These are phyloP conservation scores for Podocnemis expansa DNA, from an alignment of 2,113 vertebrate species.

Conservation along the genomic window DNA sequence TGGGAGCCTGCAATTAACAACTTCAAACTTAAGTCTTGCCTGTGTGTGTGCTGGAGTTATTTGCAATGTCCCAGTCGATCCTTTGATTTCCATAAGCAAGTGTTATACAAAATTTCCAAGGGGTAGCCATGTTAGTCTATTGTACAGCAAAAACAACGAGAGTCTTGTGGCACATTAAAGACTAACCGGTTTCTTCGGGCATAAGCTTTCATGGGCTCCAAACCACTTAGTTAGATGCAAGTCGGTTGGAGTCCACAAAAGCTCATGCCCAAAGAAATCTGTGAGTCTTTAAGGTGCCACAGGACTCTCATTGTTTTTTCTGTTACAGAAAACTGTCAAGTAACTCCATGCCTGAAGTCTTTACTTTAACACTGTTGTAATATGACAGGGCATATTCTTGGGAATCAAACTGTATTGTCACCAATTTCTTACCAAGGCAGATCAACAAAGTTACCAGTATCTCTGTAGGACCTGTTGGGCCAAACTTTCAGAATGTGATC, in stretches of 20 bases:
- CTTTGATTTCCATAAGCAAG: background rate
- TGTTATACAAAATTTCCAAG: no score
- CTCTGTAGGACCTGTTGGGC: background rate
- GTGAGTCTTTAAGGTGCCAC: no score
- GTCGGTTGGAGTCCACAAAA: no score
- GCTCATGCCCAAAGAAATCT: no score
- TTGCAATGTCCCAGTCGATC: background rate
- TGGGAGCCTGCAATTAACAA: background rate
- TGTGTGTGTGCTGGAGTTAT: background rate
- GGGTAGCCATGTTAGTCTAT: no score
- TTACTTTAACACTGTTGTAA: background rate
- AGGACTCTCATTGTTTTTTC: no score
- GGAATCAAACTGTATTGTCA: background rate
- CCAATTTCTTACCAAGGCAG: background rate
- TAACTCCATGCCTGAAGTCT: background rate
- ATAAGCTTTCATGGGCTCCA: no score
- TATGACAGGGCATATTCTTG: accelerated
- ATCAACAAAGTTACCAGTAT: background rate
- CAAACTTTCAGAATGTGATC: background rate
- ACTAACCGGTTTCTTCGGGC: no score
- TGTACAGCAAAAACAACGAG: no score
- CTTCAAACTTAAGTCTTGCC: background rate
- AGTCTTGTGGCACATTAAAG: no score
- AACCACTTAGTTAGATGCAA: no score
- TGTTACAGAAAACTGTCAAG: background rate